A percentile compares a stretch with the other conserved stretches of the same genome.
Evolutionary conservation across 2,888 invertebrate genomes (phyloP).

Genomic region (Drosophila meridiana): DNA sequence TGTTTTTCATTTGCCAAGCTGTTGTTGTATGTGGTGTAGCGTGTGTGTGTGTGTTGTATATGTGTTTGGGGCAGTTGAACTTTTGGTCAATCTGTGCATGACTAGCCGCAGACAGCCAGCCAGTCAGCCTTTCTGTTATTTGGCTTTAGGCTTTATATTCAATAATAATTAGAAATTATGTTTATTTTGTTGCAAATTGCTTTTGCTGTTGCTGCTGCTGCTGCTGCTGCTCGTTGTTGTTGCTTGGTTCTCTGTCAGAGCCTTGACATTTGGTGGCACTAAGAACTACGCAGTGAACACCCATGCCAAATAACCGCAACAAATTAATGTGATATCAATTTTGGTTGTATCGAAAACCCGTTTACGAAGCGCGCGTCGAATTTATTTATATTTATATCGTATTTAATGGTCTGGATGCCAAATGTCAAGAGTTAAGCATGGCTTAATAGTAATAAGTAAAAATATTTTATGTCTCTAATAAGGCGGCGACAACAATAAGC

Average conservation of each 20-base stretch:
- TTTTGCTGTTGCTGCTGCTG: conserved; percentile 8
- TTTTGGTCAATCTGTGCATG: conserved; percentile 57
- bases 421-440: conserved; percentile 67
- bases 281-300: conserved; percentile 41
- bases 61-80: conserved; percentile 58
- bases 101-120: conserved; percentile 42
- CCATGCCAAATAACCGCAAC: conserved; percentile 40
- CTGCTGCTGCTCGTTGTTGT: neutral
- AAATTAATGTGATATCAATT: conserved; percentile 36
- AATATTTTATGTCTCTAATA: conserved; percentile 40
- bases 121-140: conserved; percentile 31
- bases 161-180: conserved; percentile 55
- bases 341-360: conserved; percentile 49
- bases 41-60: conserved; percentile 3
- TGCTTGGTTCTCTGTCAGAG: conserved; percentile 8
- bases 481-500: conserved; percentile 39
- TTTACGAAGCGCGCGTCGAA: conserved; percentile 36
- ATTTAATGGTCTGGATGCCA: conserved; percentile 36
- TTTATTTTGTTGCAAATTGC: conserved; percentile 44
- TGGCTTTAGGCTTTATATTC: conserved; percentile 46
- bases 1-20: conserved; percentile 60
- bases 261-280: conserved; percentile 65
- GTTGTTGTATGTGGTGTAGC: conserved; percentile 5
- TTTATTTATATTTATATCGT: conserved; percentile 27
- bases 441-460: conserved; percentile 59